These are phyloP conservation scores for Drosophila borborema DNA, from an alignment of 2,888 invertebrate species.

Conservation along the genomic window DNA sequence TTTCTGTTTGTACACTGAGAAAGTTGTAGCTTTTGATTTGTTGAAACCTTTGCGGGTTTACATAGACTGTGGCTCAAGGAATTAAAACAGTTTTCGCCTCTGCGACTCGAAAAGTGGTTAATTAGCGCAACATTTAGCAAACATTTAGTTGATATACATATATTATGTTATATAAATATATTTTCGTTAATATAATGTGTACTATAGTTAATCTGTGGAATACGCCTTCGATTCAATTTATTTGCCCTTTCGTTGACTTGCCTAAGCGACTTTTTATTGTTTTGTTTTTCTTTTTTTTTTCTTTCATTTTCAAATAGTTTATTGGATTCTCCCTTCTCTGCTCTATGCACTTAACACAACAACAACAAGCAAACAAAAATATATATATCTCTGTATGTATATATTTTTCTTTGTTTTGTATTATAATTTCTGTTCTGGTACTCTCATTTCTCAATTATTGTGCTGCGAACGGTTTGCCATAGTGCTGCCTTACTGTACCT, in stretches of 20 bases:
- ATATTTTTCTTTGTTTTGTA: slow-evolving; percentile 7
- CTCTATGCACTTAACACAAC: slow-evolving; percentile 52
- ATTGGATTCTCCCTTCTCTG: slow-evolving; percentile 15
- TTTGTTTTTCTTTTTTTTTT: slow-evolving; percentile 44
- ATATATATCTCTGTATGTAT: slow-evolving; percentile 31
- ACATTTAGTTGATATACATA: slow-evolving; percentile 34
- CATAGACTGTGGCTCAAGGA: slow-evolving; percentile 26
- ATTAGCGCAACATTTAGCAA: slow-evolving; percentile 45
- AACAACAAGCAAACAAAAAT: slow-evolving; percentile 54
- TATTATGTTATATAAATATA: slow-evolving; percentile 18
- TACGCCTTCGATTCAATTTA: slow-evolving; percentile 14
- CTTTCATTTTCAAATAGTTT: slow-evolving; percentile 9
- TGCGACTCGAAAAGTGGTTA: slow-evolving; percentile 35
- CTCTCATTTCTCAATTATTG: slow-evolving; percentile 62
- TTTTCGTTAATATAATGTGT: slow-evolving; percentile 12
- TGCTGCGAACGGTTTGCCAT: slow-evolving; percentile 50
- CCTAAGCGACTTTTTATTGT: slow-evolving; percentile 63
- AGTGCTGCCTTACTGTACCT: slow-evolving; percentile 52
- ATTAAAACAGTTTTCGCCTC: slow-evolving; percentile 28
- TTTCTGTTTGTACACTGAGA: slow-evolving; percentile 44
- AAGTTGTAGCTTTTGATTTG: slow-evolving; percentile 37
- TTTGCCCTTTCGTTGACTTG: slow-evolving; percentile 58
- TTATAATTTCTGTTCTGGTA: slow-evolving; percentile 41
- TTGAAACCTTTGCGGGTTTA: slow-evolving; percentile 65
- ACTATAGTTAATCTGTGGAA: slow-evolving; percentile 16